A percentile compares a stretch with the other conserved stretches of the same genome.
phyloP scores from a whole-genome alignment of 2,113 vertebrate genomes.

The Poecilia latipinna region DNA sequence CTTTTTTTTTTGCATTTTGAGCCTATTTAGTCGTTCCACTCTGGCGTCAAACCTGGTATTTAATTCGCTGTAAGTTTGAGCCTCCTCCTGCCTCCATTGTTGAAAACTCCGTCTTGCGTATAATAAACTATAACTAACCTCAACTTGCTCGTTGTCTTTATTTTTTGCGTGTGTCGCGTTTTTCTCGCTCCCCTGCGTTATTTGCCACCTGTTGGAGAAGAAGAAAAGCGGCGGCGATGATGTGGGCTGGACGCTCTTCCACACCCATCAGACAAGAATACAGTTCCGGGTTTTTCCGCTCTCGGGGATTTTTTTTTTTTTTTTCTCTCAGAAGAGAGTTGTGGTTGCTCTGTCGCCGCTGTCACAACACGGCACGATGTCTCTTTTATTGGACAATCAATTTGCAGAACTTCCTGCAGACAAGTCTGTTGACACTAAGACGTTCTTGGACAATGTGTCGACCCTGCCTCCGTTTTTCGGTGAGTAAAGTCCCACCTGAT shows the following conservation, averaged over 20 bases:
- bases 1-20: not conserved
- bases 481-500: constrained; percentile 72
- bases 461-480: constrained; percentile 91
- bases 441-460: constrained; percentile 87
- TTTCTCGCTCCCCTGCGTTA: constrained; percentile 1
- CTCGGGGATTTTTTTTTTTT: not conserved
- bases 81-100: constrained; percentile 46
- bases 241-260: constrained; percentile 16
- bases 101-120: constrained; percentile 47
- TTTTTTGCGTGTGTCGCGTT: constrained; percentile 1
- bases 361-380: constrained; percentile 69
- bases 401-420: constrained; percentile 86
- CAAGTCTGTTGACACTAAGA: constrained; percentile 83
- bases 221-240: not conserved
- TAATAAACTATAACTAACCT: constrained; percentile 69
- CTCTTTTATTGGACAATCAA: constrained; percentile 87
- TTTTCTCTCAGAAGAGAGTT: not conserved
- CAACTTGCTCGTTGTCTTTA: not conserved
- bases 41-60: constrained; percentile 40
- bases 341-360: not conserved
- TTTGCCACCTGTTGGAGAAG: constrained; percentile 57
- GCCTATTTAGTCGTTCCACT: constrained; percentile 30
- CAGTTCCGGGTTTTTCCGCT: constrained; percentile 71
- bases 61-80: constrained; percentile 20
- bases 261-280: constrained; percentile 33